Base-by-base conservation (phyloP, 1,140 invertebrate genomes). In the Bombus soroeensis region DNA sequence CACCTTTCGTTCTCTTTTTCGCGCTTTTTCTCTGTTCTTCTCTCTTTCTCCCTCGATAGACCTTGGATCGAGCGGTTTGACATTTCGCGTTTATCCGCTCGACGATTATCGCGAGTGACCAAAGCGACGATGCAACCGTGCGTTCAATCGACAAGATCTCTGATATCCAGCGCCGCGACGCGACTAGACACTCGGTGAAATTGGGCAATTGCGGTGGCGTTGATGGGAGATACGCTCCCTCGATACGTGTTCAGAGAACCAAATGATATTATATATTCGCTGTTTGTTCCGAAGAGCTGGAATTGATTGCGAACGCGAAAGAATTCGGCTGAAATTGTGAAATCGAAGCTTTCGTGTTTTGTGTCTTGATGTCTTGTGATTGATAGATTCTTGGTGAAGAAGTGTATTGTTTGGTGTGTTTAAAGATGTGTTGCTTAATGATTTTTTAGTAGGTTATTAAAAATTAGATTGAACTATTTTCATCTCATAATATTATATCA, bases 61-160 rank as follows among this genome's bases (percentile, higher is more conserved):
- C 94, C 94, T 94, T 94, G 93, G 89, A 90, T 93, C 86, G 81
- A 91, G 90, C 92, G 87, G 92, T 91, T 92, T 94, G 94, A 94
- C 94, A 94, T 94, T 94, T 94, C 90, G 87, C 87, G 88, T 87
- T 80, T 91, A 92, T 90, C 83, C 88, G 75, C 83, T 88, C 81
- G 72, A 47, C 81, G 83, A 84, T 85, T 87, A 68, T 47, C 53
- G 18, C 34, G 43, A 71, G 37, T 53, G 47, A 25, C 22, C 62
- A 71, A 47, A 62, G n/a, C n/a, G n/a, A 32, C 64, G 57, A 53
- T 53, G 47, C 47, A 53, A 53, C 47, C 5, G 43, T 5, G 47
- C 15, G 47, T 53, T 53, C 18, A 22, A 53, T 53, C 47, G 18
- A 59, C 57, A 25, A 59, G 57, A 59, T 28, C 25, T 53, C 47